Conservation (phyloP, 1,140 invertebrate genomes). For the Tyrophagus putrescentiae region DNA sequence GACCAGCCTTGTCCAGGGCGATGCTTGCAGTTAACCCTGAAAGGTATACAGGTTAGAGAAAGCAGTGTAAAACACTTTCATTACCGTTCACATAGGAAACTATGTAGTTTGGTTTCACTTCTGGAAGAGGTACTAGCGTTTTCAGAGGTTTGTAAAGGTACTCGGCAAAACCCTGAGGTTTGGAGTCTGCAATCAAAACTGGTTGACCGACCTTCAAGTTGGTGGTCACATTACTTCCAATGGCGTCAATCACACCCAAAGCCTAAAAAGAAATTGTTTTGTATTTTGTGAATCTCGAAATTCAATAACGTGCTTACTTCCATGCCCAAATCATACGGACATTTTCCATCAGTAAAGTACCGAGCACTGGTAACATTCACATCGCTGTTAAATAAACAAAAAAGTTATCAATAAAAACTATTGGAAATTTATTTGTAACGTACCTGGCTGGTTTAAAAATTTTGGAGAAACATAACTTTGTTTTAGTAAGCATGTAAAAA, state of each 20-base stretch:
- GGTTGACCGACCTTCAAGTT: slow-evolving; percentile 4
- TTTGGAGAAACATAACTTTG: too few relatives aligned
- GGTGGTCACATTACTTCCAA: slow-evolving; percentile 29
- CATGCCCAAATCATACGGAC: slow-evolving; percentile 23
- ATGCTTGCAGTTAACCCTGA: background rate
- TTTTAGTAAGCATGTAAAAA: too few relatives aligned
- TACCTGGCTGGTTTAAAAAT: too few relatives aligned
- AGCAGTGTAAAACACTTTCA: too few relatives aligned
- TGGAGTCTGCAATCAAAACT: background rate
- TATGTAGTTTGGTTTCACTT: background rate
- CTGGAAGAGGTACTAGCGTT: background rate
- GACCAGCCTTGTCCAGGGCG: background rate
- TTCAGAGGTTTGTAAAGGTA: background rate
- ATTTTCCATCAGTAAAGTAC: slow-evolving; percentile 14
- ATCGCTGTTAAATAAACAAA: too few relatives aligned
- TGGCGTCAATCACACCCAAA: slow-evolving; percentile 33
- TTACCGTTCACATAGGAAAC: background rate
- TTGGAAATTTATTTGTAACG: too few relatives aligned
- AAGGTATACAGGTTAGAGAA: too few relatives aligned
- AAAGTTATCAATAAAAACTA: too few relatives aligned
- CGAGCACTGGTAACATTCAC: slow-evolving; percentile 23
- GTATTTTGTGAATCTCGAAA: too few relatives aligned
- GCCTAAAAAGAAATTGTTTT: slow-evolving; percentile 20
- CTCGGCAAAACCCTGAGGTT: background rate
- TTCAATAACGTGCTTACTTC: slow-evolving; percentile 14